A percentile compares a stretch with the other conserved stretches of the same genome.
phyloP scores from a whole-genome alignment of 2,113 vertebrate genomes.

The Ahaetulla prasina region DNA sequence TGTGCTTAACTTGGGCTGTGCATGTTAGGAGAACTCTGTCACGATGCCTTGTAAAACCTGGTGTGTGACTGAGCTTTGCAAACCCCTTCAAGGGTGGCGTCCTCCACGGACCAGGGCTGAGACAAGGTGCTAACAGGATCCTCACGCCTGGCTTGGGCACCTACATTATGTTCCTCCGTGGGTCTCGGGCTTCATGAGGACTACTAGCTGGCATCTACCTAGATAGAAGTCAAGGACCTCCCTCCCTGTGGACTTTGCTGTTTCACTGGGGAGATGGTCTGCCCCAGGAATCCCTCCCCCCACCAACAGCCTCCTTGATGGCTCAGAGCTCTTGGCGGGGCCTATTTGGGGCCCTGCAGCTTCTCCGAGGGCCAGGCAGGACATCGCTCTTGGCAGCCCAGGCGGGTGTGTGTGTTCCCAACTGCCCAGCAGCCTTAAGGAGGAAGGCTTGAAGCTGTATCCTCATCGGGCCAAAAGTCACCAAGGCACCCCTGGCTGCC shows the following conservation, averaged over 20 bases:
- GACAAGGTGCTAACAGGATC: neutral
- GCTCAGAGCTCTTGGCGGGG: neutral
- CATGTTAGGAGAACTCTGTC: neutral
- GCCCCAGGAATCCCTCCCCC: fast-evolving
- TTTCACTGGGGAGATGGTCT: neutral
- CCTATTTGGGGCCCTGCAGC: neutral
- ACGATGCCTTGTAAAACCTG: neutral
- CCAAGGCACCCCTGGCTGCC: neutral
- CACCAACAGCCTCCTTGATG: neutral
- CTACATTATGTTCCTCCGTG: neutral
- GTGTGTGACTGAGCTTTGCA: neutral
- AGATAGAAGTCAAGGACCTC: neutral
- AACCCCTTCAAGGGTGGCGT: neutral
- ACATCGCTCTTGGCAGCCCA: constrained; percentile 14
- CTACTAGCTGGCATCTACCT: neutral
- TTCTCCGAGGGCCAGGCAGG: neutral
- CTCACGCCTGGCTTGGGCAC: neutral
- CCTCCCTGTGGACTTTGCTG: neutral
- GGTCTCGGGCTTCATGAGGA: neutral
- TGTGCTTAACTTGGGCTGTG: neutral
- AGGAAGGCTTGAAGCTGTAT: neutral
- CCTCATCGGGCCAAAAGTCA: neutral
- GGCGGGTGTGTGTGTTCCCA: constrained; percentile 29
- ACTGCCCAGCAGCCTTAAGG: constrained; percentile 31
- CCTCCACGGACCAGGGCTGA: neutral